A percentile compares a stretch with the other conserved stretches of the same genome.
phyloP scores from a whole-genome alignment of 1,140 invertebrate genomes.

The Trichonephila clavata region DNA sequence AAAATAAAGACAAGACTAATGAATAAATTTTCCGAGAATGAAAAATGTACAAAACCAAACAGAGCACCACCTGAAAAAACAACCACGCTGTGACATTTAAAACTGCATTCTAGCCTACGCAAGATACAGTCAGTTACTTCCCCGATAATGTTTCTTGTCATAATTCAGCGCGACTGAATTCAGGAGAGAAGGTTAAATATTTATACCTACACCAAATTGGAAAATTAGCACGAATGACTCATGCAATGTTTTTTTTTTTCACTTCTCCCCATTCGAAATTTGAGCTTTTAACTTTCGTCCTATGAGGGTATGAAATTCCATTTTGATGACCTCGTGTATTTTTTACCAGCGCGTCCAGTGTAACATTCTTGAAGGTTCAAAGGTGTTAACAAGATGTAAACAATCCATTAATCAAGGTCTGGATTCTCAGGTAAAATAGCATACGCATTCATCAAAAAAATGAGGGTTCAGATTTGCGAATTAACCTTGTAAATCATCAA shows the following conservation, averaged over 20 bases:
- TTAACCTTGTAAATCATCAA: conserved; percentile 24
- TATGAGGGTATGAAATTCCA: not conserved
- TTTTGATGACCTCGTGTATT: not conserved
- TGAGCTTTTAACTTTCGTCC: not conserved
- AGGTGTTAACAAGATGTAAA: conserved; percentile 7
- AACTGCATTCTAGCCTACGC: not conserved
- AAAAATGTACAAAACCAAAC: no score
- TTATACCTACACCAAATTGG: not conserved
- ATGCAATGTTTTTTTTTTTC: not conserved
- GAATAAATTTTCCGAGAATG: no score
- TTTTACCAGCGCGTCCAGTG: not conserved
- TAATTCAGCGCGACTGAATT: not conserved
- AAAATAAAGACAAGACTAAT: no score
- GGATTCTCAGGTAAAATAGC: not conserved
- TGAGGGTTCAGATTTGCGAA: conserved; percentile 13
- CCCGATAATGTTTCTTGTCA: not conserved
- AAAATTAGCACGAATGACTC: not conserved
- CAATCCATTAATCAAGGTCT: conserved; percentile 47
- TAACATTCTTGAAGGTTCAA: not conserved
- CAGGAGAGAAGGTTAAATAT: not conserved
- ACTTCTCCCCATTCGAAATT: not conserved
- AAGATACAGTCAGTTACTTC: not conserved
- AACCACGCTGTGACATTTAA: no score
- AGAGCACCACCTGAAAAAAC: no score
- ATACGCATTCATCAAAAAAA: not conserved